Conservation (phyloP, 2,797 vertebrate species). For the Lacerta viridis region DNA sequence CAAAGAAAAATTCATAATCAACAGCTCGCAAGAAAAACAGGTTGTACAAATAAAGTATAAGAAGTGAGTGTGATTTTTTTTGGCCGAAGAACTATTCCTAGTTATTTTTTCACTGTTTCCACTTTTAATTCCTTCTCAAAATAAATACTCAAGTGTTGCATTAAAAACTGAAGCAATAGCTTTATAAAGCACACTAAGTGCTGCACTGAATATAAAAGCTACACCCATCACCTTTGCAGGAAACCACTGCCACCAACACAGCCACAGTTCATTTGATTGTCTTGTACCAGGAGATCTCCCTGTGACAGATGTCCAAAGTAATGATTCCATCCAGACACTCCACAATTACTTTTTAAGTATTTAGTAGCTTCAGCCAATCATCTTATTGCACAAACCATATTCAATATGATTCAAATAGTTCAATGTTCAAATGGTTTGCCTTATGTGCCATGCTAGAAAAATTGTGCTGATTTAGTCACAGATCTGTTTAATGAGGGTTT, state of each 20-base stretch:
- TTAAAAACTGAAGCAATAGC: not conserved
- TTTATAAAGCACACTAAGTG: not conserved
- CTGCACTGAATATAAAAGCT: not conserved
- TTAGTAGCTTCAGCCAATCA: not conserved
- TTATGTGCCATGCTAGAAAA: not conserved
- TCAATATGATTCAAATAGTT: not conserved
- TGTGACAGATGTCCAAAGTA: not conserved
- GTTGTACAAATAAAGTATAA: not conserved
- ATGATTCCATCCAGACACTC: not conserved
- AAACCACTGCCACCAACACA: not conserved
- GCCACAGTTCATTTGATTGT: not conserved
- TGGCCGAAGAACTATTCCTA: not conserved
- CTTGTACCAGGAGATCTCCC: not conserved
- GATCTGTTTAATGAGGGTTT: not conserved
- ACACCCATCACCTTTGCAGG: not conserved
- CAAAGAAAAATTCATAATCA: not conserved
- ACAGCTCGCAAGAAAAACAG: not conserved
- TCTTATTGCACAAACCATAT: not conserved
- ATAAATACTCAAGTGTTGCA: not conserved
- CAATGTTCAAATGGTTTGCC: no score
- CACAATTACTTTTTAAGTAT: not conserved
- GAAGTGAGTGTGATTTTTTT: no score
- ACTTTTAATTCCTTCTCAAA: not conserved
- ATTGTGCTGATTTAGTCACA: not conserved
- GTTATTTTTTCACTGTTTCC: not conserved